phyloP scores from a whole-genome alignment of 2,888 invertebrate species.

The Zonitis immaculata region DNA sequence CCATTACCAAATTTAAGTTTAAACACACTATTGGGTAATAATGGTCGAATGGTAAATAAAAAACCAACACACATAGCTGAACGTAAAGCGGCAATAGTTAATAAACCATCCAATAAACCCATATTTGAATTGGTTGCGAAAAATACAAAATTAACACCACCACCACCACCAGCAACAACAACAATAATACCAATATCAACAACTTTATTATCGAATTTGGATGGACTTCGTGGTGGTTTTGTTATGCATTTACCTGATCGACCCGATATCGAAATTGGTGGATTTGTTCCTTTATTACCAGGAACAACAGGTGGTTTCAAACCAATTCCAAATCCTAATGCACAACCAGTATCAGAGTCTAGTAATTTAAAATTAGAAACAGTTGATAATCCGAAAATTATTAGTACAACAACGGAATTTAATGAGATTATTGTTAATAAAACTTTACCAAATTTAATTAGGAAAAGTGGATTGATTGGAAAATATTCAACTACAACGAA shows the following conservation, averaged over 20 bases:
- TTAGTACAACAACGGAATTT: not conserved
- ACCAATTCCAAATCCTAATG: constrained; percentile 57
- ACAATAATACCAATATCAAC: not conserved
- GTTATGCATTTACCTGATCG: constrained; percentile 42
- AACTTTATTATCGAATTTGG: too few relatives aligned
- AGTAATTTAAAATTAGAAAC: not conserved
- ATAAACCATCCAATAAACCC: constrained; percentile 24
- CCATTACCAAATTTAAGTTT: constrained; percentile 71
- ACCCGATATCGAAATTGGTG: constrained; percentile 68
- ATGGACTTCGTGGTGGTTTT: constrained; percentile 7
- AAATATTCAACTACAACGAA: constrained; percentile 1
- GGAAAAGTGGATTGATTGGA: not conserved
- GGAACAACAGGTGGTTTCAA: constrained; percentile 69
- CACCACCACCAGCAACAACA: constrained; percentile 26
- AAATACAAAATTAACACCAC: not conserved
- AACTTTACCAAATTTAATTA: not conserved
- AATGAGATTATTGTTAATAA: not conserved
- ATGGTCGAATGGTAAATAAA: constrained; percentile 30
- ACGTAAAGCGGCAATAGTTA: constrained; percentile 42
- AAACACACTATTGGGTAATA: constrained; percentile 55
- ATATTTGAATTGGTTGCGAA: not conserved
- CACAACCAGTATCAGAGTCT: constrained; percentile 11
- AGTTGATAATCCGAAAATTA: not conserved
- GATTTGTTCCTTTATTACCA: constrained; percentile 72
- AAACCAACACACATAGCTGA: constrained; percentile 27